Conservation (phyloP, 1,140 invertebrate species). For the Euglossa dilemma region DNA sequence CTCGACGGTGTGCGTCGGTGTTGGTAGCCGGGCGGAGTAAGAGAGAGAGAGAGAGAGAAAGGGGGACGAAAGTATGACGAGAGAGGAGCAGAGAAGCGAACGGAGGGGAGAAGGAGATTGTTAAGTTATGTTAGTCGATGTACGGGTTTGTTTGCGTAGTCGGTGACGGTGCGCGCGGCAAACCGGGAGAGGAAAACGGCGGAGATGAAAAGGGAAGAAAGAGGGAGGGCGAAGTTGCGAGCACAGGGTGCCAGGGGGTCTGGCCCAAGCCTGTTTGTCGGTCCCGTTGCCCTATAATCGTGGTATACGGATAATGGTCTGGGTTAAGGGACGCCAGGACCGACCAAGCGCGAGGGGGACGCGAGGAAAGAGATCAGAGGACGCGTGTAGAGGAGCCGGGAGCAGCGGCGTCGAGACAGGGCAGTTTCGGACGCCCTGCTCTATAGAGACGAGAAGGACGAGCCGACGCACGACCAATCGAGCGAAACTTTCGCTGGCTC, state of each 20-base stretch:
- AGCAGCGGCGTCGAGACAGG: constrained; percentile 55
- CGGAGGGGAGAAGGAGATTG: constrained; percentile 20
- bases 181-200: not conserved
- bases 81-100: constrained; percentile 4
- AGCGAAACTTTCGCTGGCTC: constrained; percentile 64
- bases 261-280: constrained; percentile 71
- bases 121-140: constrained; percentile 50
- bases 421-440: constrained; percentile 50
- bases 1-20: not conserved
- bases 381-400: constrained; percentile 43
- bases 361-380: constrained; percentile 41
- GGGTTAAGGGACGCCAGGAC: constrained; percentile 66
- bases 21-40: not conserved
- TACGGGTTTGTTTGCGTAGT: constrained; percentile 69
- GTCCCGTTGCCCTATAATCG: constrained; percentile 74
- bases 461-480: constrained; percentile 58
- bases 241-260: constrained; percentile 58
- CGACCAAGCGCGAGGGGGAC: constrained; percentile 21
- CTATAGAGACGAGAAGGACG: constrained; percentile 33
- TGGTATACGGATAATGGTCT: constrained; percentile 70
- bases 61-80: constrained; percentile 18
- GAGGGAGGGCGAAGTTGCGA: constrained; percentile 6
- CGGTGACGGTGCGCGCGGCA: constrained; percentile 3
- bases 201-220: constrained; percentile 3
- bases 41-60: not conserved